Evolutionary conservation across 2,113 vertebrate species (phyloP), one percentile per base, ranked within the genome.

Genomic region (Myocastor coypus): DNA sequence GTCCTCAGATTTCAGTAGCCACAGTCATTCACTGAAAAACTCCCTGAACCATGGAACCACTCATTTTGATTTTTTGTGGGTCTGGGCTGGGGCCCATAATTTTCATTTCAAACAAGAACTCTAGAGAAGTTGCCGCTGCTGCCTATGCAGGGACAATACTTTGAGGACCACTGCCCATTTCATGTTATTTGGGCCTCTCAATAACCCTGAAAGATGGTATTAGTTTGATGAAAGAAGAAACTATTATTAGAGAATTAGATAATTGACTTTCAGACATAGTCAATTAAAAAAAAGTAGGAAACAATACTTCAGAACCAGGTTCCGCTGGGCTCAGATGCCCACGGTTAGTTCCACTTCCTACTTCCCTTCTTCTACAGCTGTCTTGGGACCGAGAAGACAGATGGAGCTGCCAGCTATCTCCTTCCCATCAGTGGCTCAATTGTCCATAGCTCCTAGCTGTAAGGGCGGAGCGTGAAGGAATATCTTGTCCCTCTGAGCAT

Each of bases 41-140:
- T 82, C 82, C 73, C 80, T 82, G 57, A 81, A 46, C 42, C 37
- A 17, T 0, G 66, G 82, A 86, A 64, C 89, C 55, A 46, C 40
- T 26, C 16, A 77, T 77, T 94, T 71, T 78, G 22, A 55, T 30
- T 85, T 55, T 69, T 55, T 40, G 5, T 22, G 40, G n/a, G 30
- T 69, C 32, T 80, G 32, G 14, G 1, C 4, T 30, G 34, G 26
- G 61, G 30, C 71, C 55, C 37, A 32, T 82, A 80, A 68, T 78
- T 75, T 87, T 20, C 66, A 77, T 90, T 84, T 78, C 61, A 90
- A 64, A 69, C 63, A 89, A 89, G 69, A 87, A 69, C 24, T 34
- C 63, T n/a, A 20, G 42, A 22, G 19, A 37, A 37, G n/a, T 81
- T 19, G 17, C 10, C 71, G 20, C 77, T 82, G 22, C 42, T 68